Evolutionary conservation across 2,113 vertebrate species (phyloP).

Genomic region (Pluvianellus socialis): DNA sequence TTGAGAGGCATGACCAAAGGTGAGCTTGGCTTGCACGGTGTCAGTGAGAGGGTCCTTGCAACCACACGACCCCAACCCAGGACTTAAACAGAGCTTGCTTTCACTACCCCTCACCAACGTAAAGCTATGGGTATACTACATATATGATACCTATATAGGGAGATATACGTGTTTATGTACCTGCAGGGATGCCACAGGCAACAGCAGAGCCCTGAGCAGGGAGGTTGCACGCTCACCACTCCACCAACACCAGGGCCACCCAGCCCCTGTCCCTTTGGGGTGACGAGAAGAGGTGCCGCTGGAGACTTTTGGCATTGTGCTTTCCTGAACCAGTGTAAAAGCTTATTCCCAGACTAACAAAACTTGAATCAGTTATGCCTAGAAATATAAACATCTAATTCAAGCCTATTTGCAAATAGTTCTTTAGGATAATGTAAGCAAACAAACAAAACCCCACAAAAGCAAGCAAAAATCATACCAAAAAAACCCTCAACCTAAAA

Average conservation of each 20-base stretch:
- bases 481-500: background rate
- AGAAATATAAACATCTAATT: background rate
- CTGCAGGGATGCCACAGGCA: rapidly evolving
- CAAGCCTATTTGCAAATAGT: background rate
- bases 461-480: no score
- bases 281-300: background rate
- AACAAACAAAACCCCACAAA: rapidly evolving
- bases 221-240: rapidly evolving
- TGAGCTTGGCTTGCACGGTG: rapidly evolving
- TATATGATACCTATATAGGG: no score
- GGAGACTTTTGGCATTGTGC: background rate
- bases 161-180: rapidly evolving
- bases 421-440: background rate
- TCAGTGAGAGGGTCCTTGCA: background rate
- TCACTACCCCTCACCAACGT: background rate
- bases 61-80: rapidly evolving
- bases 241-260: background rate
- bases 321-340: rapidly evolving
- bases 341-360: background rate
- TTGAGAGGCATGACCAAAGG: background rate
- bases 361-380: background rate
- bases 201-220: background rate
- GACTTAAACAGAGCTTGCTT: background rate
- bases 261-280: rapidly evolving
- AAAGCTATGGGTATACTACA: rapidly evolving